A percentile compares a stretch with the other conserved stretches of the same genome.
Evolutionary conservation across 2,113 vertebrate genomes (phyloP).

Genomic region (Pygathrix nemaeus): DNA sequence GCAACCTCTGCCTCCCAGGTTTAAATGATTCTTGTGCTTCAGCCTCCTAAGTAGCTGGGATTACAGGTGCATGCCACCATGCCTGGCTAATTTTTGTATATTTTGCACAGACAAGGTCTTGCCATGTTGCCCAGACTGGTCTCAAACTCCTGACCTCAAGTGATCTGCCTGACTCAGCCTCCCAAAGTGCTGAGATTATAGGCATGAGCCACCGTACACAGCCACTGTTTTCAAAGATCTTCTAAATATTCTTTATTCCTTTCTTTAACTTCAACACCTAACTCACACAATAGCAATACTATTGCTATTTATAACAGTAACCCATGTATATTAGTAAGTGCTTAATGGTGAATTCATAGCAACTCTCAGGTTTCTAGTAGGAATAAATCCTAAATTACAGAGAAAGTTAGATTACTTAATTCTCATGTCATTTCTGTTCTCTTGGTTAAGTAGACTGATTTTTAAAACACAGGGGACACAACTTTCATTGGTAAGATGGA

Average conservation of each 20-base stretch:
- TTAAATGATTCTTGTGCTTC: too few relatives aligned
- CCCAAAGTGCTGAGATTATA: too few relatives aligned
- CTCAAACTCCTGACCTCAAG: too few relatives aligned
- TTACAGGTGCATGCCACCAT: too few relatives aligned
- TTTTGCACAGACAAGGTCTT: too few relatives aligned
- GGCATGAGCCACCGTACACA: too few relatives aligned
- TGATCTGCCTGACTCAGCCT: too few relatives aligned
- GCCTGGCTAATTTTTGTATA: too few relatives aligned
- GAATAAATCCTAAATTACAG: background rate
- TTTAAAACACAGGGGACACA: background rate
- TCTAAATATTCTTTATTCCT: background rate
- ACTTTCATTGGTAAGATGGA: background rate
- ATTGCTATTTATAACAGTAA: background rate
- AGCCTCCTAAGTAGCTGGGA: too few relatives aligned
- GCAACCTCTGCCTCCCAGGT: too few relatives aligned
- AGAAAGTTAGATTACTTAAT: background rate
- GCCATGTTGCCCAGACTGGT: too few relatives aligned
- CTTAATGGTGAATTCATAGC: background rate
- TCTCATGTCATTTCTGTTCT: background rate
- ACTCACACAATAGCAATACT: background rate
- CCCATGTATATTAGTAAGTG: background rate
- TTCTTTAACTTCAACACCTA: background rate
- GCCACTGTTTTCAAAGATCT: background rate
- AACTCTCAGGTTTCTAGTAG: background rate
- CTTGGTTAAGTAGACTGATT: background rate